These are phyloP conservation scores for Asarcornis scutulata DNA, from an alignment of 2,113 vertebrate genomes.

Conservation along the genomic window DNA sequence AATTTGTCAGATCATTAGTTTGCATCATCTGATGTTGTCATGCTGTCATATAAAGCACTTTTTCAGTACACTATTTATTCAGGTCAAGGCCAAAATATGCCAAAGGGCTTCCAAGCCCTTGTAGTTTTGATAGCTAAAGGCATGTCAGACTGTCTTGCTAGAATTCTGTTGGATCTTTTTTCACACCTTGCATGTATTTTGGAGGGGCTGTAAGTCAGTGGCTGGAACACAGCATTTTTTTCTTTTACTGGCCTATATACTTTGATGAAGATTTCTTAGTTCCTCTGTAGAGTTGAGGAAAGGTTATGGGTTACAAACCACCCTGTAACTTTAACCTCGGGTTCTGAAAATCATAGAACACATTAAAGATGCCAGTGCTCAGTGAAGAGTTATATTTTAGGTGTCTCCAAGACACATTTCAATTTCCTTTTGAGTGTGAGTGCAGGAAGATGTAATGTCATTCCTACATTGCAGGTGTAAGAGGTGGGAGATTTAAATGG, in stretches of 20 bases:
- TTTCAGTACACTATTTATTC: neutral
- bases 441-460: neutral
- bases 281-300: neutral
- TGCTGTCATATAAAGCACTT: neutral
- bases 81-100: neutral
- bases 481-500: neutral
- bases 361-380: neutral
- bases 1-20: neutral
- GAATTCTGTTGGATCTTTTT: neutral
- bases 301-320: neutral
- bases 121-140: neutral
- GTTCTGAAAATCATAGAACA: neutral
- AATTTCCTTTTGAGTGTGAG: neutral
- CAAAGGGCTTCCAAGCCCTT: neutral
- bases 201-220: neutral
- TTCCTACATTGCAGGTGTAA: neutral
- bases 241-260: neutral
- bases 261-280: neutral
- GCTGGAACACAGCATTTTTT: neutral
- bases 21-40: neutral
- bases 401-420: neutral
- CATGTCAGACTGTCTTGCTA: neutral
- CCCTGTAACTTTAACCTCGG: neutral
- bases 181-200: neutral
- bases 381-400: neutral